Percentiles rank a stretch among this genome's conserved stretches.
phyloP scores from a whole-genome alignment of 92 coral and sea anemone genomes.

The Metridium senile region DNA sequence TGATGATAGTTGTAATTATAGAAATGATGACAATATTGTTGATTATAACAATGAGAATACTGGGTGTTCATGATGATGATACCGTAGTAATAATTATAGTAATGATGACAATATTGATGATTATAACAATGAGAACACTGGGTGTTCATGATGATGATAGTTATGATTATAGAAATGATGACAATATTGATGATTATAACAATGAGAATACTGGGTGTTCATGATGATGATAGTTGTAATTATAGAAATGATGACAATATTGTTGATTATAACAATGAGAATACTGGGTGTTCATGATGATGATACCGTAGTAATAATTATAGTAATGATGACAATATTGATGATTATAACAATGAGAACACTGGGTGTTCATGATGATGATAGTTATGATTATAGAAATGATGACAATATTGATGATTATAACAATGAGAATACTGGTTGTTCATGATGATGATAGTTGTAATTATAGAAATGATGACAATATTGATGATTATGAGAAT shows the following conservation, averaged over 20 bases:
- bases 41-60: too few species aligned
- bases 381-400: background rate
- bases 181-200: too few species aligned
- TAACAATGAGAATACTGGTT: background rate
- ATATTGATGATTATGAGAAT: background rate
- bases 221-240: too few species aligned
- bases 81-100: background rate
- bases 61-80: background rate
- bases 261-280: background rate
- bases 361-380: background rate
- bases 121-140: background rate
- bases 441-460: too few species aligned
- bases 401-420: background rate
- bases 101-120: background rate
- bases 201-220: too few species aligned
- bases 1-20: too few species aligned
- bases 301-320: background rate
- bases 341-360: background rate
- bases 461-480: too few species aligned
- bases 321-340: background rate
- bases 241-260: background rate
- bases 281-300: constrained; percentile 5
- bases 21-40: too few species aligned
- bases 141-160: background rate
- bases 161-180: too few species aligned